Percentiles rank a stretch among this genome's conserved stretches.
These are phyloP conservation scores for Acronicta aceris DNA, from an alignment of 2,888 invertebrate genomes.

Conservation along the genomic window DNA sequence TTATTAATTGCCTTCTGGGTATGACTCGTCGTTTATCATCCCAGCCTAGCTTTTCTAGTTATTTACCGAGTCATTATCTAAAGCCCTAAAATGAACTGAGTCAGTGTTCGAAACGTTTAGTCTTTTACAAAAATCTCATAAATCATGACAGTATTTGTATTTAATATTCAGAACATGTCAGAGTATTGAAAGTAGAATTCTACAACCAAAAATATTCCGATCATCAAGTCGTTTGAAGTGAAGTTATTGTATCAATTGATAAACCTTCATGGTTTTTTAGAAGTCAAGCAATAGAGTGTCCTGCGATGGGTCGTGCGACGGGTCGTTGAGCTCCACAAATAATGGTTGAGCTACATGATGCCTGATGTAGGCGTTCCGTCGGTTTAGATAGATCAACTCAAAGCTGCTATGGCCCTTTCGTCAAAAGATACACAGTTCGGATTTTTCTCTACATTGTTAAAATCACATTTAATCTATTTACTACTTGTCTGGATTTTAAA, in stretches of 20 bases:
- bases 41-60: slow-evolving; percentile 50
- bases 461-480: too few relatives aligned
- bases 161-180: slow-evolving; percentile 16
- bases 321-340: too few relatives aligned
- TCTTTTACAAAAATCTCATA: slow-evolving; percentile 35
- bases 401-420: too few relatives aligned
- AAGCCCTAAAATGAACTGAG: slow-evolving; percentile 57
- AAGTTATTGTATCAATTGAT: neutral
- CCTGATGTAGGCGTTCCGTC: too few relatives aligned
- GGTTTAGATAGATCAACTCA: too few relatives aligned
- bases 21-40: slow-evolving; percentile 51
- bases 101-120: slow-evolving; percentile 33
- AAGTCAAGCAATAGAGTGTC: too few relatives aligned
- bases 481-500: too few relatives aligned
- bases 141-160: slow-evolving; percentile 35
- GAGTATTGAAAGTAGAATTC: neutral
- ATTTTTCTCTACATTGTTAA: too few relatives aligned
- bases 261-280: neutral
- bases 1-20: slow-evolving; percentile 53
- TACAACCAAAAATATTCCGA: neutral
- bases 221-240: too few relatives aligned
- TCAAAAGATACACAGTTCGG: too few relatives aligned
- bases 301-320: too few relatives aligned
- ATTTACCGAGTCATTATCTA: slow-evolving; percentile 61
- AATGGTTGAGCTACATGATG: too few relatives aligned